phyloP scores from a whole-genome alignment of 2,888 invertebrate species.

The Drosophila meridiana region DNA sequence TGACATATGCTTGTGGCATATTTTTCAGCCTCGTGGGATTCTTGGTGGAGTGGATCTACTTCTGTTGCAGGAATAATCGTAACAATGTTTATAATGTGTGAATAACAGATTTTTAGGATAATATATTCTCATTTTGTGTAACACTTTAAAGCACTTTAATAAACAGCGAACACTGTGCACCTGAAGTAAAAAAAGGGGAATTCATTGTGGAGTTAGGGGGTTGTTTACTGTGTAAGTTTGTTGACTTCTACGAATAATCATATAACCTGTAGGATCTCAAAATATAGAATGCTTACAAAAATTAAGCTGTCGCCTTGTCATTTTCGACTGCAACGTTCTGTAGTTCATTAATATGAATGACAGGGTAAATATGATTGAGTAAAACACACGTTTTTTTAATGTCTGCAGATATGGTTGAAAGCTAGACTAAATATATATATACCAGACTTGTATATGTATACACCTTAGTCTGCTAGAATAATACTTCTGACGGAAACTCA shows the following conservation, averaged over 20 bases:
- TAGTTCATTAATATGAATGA: conserved; percentile 2
- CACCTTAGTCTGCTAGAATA: background rate
- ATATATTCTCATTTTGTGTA: background rate
- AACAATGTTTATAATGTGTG: conserved; percentile 7
- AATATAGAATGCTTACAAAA: no score
- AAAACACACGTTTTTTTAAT: background rate
- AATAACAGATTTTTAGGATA: background rate
- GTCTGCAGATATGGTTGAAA: background rate
- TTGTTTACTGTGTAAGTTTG: no score
- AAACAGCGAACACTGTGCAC: conserved; percentile 12
- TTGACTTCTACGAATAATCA: no score
- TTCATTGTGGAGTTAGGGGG: no score
- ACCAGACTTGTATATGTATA: no score
- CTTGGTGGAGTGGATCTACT: background rate
- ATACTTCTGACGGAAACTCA: background rate
- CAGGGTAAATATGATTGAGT: background rate
- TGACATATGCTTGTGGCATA: rapidly evolving
- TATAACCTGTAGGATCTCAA: no score
- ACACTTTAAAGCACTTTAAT: conserved; percentile 24
- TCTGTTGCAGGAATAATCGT: background rate
- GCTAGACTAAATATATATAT: background rate
- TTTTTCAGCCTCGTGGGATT: background rate
- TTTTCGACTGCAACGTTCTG: background rate
- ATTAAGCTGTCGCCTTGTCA: no score
- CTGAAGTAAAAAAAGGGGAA: background rate